phyloP scores from a whole-genome alignment of 2,113 vertebrate genomes.

The Phoxinus phoxinus region DNA sequence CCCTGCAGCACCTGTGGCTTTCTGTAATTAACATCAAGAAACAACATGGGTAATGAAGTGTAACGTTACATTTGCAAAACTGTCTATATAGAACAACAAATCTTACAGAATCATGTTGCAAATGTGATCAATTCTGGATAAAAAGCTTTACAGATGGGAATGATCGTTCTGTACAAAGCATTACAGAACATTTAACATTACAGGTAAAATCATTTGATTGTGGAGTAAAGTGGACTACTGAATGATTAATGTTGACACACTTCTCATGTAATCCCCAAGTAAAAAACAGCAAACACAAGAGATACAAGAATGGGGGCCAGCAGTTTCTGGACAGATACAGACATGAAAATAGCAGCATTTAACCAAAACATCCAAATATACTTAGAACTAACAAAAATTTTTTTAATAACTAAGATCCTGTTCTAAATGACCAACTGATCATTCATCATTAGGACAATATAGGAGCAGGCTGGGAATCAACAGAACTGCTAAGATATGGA shows the following conservation, averaged over 20 bases:
- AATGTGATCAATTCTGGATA: neutral
- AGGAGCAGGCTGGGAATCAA: neutral
- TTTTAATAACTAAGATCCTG: neutral
- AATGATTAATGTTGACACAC: conserved; percentile 64
- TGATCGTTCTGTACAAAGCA: neutral
- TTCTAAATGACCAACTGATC: neutral
- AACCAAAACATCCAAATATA: neutral
- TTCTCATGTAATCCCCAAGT: conserved; percentile 55
- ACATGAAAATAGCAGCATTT: conserved; percentile 70
- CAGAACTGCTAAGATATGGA: neutral
- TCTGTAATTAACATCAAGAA: conserved; percentile 77
- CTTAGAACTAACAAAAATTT: neutral
- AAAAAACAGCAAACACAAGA: conserved; percentile 64
- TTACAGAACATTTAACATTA: too few relatives aligned
- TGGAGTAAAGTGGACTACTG: neutral
- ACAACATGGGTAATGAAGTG: conserved; percentile 9
- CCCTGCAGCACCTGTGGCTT: conserved; percentile 92
- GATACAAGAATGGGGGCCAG: conserved; percentile 69
- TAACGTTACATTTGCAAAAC: neutral
- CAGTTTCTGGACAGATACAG: conserved; percentile 68
- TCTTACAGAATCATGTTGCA: neutral
- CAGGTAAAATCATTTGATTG: conserved; percentile 22
- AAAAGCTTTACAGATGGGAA: neutral
- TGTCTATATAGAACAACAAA: neutral
- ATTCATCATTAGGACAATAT: neutral